Evolutionary conservation across 2,888 invertebrate species (phyloP), one percentile per base, ranked within the genome.

Genomic region (Monochamus alternatus): DNA sequence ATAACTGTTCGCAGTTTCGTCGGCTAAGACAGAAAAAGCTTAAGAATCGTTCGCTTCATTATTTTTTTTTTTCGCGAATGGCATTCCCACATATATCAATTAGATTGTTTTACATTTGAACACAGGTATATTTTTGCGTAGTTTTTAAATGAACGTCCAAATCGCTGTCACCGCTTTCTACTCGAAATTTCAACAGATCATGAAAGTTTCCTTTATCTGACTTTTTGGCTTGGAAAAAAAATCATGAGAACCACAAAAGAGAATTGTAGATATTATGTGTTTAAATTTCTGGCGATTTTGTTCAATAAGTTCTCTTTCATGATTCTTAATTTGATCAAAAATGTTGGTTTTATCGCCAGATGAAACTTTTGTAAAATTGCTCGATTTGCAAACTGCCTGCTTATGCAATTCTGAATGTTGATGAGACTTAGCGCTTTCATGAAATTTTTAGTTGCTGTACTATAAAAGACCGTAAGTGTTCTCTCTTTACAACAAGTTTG

Each of bases 71-170:
- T 43, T 43, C 5, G 9, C 1, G 1, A 44, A 44, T 47, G 47
- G 3, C 47, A 10, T 47, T 44, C 44, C 7, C 10, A 12, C 47
- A 47, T 47, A 10, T 47, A 47, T 47, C 47, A 47, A 47, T 47
- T 1, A 47, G 7, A 47, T 47, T 47, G 44, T 55, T 58, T 4
- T 58, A 22, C 30, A 58, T 58, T 58, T 58, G 22, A 22, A 58
- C 58, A 9, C 14, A 58, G 8, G 58, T 58, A 58, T 58, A 58
- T 14, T 58, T 58, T 22, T 58, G 58, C 58, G 5, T 58, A 58
- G 58, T 14, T 58, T 58, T 58, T 58, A 58, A 58, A 58, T 58
- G 58, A 58, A 58, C 58, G 58, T 58, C 58, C 8, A 58, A 58
- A 58, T 58, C 22, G 47, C 10, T 47, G 9, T 47, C 47, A 5